Evolutionary conservation across 2,888 invertebrate genomes (phyloP), one percentile per base, ranked within the genome.

Genomic region (Diabrotica balteata): DNA sequence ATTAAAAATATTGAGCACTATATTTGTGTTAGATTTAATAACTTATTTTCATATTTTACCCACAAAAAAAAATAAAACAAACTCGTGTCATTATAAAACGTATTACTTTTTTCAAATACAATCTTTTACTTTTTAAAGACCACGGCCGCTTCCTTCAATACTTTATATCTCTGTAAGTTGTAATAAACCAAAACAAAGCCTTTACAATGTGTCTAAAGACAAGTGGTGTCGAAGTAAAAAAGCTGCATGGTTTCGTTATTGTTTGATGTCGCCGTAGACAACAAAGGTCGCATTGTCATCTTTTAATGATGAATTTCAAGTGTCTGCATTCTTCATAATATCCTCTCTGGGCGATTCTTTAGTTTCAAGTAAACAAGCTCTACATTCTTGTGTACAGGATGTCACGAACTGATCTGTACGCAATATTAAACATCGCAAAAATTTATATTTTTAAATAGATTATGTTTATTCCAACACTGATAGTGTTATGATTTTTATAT

Each of bases 231-330:
- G 45, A 77, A 79, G 75, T 76, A 79, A 81, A 80, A 81, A 64
- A 57, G 52, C 57, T 58, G 59, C 58, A 47, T 32, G 45, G 45
- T 61, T 61, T 76, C 75, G 76, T 80, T 79, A 81, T 81, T 81
- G 81, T 81, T 76, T 76, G 76, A 69, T 65, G 68, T 67, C 59
- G 72, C 52, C 58, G 66, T 65, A 77, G 79, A 81, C 78, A 80
- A 81, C 81, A 82, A 81, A 80, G 81, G 71, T 75, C 69, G 71
- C 76, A 81, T 82, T 82, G 81, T 82, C 78, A 80, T 81, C 78
- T 74, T 76, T 80, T 82, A 81, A 82, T 81, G 81, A 80, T 79
- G 78, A 77, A 78, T 77, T 58, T 76, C 73, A 70, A 77, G 78
- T 74, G 77, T 72, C 76, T 77, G 77, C 76, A 80, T 80, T 80